A percentile compares a stretch with the other conserved stretches of the same genome.
These are phyloP conservation scores for Aspiorhynchus laticeps DNA, from an alignment of 2,113 vertebrate species.

Conservation along the genomic window DNA sequence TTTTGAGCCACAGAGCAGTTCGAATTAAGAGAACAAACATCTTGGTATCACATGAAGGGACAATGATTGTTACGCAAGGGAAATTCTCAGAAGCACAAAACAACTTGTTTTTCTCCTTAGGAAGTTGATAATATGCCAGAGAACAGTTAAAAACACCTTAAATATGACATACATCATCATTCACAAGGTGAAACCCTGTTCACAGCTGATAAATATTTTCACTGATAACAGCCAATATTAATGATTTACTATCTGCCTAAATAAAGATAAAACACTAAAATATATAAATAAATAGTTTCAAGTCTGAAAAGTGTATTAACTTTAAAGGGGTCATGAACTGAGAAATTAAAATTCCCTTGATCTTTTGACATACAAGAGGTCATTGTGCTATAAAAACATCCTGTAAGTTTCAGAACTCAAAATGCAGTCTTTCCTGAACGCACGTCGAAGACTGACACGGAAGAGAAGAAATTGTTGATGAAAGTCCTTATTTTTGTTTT, in stretches of 20 bases:
- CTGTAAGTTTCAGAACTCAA: too few species aligned
- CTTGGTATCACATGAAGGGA: background rate
- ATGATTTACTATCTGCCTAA: background rate
- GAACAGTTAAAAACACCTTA: background rate
- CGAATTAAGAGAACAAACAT: background rate
- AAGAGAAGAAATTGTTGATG: too few species aligned
- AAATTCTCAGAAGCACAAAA: conserved; percentile 11
- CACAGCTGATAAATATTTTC: background rate
- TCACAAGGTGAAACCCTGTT: too few species aligned
- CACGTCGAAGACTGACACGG: too few species aligned
- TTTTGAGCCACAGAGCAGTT: background rate
- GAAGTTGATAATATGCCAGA: background rate
- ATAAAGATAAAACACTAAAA: background rate
- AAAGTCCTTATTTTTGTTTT: too few species aligned
- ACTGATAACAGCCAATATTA: background rate
- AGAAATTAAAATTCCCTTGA: too few species aligned
- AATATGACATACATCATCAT: background rate
- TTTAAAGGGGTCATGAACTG: too few species aligned
- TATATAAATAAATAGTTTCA: too few species aligned
- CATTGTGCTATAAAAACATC: too few species aligned
- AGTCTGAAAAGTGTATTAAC: too few species aligned
- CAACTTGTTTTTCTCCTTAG: conserved; percentile 11
- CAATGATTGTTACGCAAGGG: background rate
- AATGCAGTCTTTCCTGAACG: too few species aligned
- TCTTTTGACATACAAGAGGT: too few species aligned